These are phyloP conservation scores for Bicyclus anynana DNA, from an alignment of 1,140 invertebrate genomes.

Conservation along the genomic window DNA sequence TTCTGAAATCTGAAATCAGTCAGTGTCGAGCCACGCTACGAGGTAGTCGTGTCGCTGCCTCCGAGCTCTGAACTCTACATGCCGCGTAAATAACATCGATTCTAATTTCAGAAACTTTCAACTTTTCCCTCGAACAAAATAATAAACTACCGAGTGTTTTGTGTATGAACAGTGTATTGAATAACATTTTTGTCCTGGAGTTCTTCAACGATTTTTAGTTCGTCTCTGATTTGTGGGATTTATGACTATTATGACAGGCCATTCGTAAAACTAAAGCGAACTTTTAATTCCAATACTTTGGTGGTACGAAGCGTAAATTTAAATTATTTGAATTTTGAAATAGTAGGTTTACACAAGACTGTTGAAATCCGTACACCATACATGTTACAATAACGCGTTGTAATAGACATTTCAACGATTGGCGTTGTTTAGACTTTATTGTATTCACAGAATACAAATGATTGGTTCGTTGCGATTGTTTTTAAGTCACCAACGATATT, in stretches of 20 bases:
- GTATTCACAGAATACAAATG: neutral
- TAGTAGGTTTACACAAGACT: neutral
- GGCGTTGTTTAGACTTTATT: slow-evolving; percentile 1
- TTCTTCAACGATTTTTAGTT: neutral
- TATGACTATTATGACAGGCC: neutral
- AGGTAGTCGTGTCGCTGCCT: slow-evolving; percentile 23
- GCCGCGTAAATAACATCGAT: slow-evolving; percentile 62
- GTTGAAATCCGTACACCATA: neutral
- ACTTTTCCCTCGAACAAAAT: slow-evolving; percentile 1
- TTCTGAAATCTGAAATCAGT: slow-evolving; percentile 38
- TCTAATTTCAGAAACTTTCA: neutral
- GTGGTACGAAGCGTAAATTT: neutral
- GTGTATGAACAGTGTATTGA: neutral
- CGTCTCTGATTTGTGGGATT: neutral
- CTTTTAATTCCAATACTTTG: neutral
- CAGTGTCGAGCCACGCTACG: slow-evolving; percentile 32
- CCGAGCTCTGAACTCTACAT: slow-evolving; percentile 6
- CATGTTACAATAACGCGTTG: neutral
- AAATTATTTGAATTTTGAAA: neutral
- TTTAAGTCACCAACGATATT: too few relatives aligned
- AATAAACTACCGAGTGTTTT: neutral
- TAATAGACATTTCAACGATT: neutral
- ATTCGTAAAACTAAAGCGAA: neutral
- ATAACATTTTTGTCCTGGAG: neutral
- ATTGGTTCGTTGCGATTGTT: slow-evolving; percentile 13